Percentiles rank a stretch among this genome's conserved stretches.
Conservation (phyloP, 2,888 invertebrate genomes). For the Ecdyonurus torrentis region DNA sequence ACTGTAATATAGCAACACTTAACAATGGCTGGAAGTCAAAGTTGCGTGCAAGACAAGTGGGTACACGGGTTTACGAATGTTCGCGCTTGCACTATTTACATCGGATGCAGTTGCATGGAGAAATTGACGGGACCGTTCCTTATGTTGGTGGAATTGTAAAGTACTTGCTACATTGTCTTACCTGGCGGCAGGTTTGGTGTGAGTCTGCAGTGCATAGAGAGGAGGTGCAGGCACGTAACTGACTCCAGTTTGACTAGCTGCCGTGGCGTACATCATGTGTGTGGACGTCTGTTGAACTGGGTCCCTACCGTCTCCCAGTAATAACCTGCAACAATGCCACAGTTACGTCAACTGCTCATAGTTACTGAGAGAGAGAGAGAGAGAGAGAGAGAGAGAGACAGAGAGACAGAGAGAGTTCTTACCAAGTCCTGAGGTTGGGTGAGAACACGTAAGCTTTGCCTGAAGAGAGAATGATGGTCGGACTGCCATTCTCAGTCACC, state of each 20-base stretch:
- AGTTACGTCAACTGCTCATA: constrained; percentile 3
- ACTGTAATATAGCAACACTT: too few relatives aligned
- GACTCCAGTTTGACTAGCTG: constrained; percentile 21
- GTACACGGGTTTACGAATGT: too few relatives aligned
- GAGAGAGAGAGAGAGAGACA: too few relatives aligned
- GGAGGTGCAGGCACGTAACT: constrained; percentile 12
- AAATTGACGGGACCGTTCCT: too few relatives aligned
- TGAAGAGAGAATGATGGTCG: constrained; percentile 67
- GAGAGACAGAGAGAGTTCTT: constrained; percentile 25
- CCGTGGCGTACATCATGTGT: constrained; percentile 18
- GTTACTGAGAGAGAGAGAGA: too few relatives aligned
- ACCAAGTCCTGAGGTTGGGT: constrained; percentile 57
- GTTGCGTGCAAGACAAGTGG: too few relatives aligned
- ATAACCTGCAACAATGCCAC: constrained; percentile 28
- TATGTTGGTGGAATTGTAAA: too few relatives aligned
- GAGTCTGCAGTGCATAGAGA: background rate
- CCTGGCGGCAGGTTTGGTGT: background rate
- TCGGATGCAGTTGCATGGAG: too few relatives aligned
- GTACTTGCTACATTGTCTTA: too few relatives aligned
- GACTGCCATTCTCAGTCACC: constrained; percentile 53
- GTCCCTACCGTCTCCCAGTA: constrained; percentile 30
- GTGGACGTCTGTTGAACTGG: constrained; percentile 29
- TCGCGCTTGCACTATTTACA: too few relatives aligned
- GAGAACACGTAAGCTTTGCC: constrained; percentile 75
- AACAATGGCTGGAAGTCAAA: too few relatives aligned